These are phyloP conservation scores for Pyrochroa serraticornis DNA, from an alignment of 2,888 invertebrate genomes.

Conservation along the genomic window DNA sequence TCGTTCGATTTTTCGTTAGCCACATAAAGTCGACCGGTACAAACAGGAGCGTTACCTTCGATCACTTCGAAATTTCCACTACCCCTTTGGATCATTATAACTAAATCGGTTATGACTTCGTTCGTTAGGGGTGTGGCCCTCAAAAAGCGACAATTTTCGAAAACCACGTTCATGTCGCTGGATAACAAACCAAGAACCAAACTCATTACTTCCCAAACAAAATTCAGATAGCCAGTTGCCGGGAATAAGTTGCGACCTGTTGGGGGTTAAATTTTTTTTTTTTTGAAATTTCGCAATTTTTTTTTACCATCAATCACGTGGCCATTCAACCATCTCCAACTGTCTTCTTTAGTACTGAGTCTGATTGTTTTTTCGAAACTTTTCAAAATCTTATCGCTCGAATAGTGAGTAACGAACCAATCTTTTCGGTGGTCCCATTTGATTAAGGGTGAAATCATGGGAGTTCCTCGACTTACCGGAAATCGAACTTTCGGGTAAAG, in stretches of 20 bases:
- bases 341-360: conserved; percentile 68
- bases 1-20: not conserved
- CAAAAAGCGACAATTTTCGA: conserved; percentile 66
- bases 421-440: conserved; percentile 86
- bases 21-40: not conserved
- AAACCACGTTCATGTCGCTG: conserved; percentile 61
- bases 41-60: conserved; percentile 31
- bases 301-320: conserved; percentile 86
- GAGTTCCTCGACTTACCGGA: conserved; percentile 74
- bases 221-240: conserved; percentile 64
- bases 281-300: no score
- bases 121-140: conserved; percentile 54
- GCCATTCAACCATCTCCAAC: conserved; percentile 74
- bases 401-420: conserved; percentile 57
- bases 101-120: conserved; percentile 52
- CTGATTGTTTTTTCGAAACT: conserved; percentile 69
- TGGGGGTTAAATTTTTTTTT: no score
- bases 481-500: conserved; percentile 77
- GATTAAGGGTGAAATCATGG: conserved; percentile 68
- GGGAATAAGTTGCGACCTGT: conserved; percentile 59
- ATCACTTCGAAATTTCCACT: conserved; percentile 47
- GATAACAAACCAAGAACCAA: conserved; percentile 52
- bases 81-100: conserved; percentile 40
- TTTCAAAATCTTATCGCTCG: conserved; percentile 43
- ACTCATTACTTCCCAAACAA: conserved; percentile 64